Base-by-base conservation (phyloP, 2,113 vertebrate species). In the Sinocyclocheilus anophthalmus region DNA sequence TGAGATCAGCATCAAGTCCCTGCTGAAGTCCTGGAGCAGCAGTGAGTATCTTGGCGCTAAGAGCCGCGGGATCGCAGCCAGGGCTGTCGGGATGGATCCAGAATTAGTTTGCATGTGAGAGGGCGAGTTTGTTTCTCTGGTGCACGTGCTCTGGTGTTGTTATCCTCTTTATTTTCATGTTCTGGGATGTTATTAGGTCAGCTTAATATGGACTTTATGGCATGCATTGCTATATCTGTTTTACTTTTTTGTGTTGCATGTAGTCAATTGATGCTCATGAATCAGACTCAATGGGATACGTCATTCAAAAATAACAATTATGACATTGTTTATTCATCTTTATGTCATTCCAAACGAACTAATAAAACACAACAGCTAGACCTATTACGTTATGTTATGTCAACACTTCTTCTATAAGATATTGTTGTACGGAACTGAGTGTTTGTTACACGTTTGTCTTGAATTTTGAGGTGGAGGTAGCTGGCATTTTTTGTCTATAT, bases 1-100 rank as follows among this genome's bases (percentile, higher is more conserved):
- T 94, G 97, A 99, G 94, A 99, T 98, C 96, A 99, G 97, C 96
- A 98, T 99, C 95, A 99, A 99, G 93, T 99, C 98, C 45, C 45
- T 48, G 45, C 11, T 48, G 45, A 48, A 48, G 11, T 48, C 45
- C 45, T 48, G 45, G 45, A 98, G 97, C 93, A 96, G 96, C 94
- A 96, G 98, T 99, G 95, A 99, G 97, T 98, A 96, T 76, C 88
- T 37, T 69, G 63, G 45, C n/a, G 14, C 61, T 80, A n/a, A 20
- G 79, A 67, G 42, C 22, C 45, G 13, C 5, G 79, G 59, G 59
- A 70, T 70, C 37, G 4, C 57, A 80, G 77, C 77, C 76, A 80
- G 55, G 20, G 20, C 33, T 80, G 77, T 22, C 77, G 39, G 39
- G 24, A 45, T 45, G 7, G 8, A 69, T 69, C 61, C 42, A 76